Percentiles rank a stretch among this genome's conserved stretches.
Conservation (phyloP, 2,113 vertebrate genomes). For the Platycercus adscitus region DNA sequence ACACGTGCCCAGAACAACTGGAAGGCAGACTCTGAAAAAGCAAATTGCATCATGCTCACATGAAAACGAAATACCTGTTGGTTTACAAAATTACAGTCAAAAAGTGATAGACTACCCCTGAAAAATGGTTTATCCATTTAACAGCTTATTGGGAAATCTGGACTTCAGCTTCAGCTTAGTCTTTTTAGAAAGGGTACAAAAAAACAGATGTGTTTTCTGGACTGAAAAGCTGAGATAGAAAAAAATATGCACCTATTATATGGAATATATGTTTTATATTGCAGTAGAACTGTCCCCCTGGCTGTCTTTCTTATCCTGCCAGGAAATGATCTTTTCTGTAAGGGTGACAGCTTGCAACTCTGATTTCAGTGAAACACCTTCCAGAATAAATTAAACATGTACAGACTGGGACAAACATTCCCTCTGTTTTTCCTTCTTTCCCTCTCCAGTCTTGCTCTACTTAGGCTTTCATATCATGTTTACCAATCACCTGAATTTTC, state of each 20-base stretch:
- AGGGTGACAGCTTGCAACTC: neutral
- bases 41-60: neutral
- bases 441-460: accelerated
- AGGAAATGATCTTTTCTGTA: neutral
- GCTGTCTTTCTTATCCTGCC: neutral
- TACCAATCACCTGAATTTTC: neutral
- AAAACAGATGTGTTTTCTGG: neutral
- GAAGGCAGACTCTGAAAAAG: neutral
- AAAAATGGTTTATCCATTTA: neutral
- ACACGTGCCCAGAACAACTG: neutral
- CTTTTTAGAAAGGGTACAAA: neutral
- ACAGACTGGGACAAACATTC: neutral
- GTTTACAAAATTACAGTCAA: neutral
- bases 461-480: neutral
- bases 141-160: neutral
- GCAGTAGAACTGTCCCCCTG: neutral
- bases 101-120: neutral
- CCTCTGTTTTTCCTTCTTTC: neutral
- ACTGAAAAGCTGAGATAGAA: neutral
- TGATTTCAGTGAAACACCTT: neutral
- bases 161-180: neutral
- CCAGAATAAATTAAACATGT: neutral
- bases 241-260: neutral
- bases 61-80: neutral
- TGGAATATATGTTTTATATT: neutral